Conservation (phyloP, 2,113 vertebrate species). For the Ptilorrhoa leucosticta region DNA sequence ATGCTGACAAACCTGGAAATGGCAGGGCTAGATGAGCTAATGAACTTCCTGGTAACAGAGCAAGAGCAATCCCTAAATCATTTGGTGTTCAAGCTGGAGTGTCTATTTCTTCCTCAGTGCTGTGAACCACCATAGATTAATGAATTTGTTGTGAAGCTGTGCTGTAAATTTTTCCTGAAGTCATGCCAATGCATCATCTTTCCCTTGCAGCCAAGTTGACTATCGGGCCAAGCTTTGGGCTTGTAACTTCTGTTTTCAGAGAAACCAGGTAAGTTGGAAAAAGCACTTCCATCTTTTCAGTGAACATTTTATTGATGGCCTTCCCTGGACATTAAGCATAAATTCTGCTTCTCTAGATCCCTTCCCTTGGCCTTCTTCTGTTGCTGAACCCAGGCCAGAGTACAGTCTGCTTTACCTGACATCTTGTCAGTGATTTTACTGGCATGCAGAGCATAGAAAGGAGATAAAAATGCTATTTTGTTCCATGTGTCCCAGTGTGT, state of each 20-base stretch:
- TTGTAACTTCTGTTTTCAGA: slow-evolving; percentile 98
- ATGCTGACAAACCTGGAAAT: neutral
- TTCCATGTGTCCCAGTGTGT: neutral
- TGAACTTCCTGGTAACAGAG: neutral
- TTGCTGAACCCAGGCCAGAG: neutral
- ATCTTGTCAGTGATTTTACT: neutral
- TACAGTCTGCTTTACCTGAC: neutral
- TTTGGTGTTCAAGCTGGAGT: neutral
- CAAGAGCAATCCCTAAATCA: neutral
- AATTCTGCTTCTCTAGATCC: neutral
- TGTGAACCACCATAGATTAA: neutral
- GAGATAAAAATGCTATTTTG: neutral
- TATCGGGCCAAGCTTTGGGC: slow-evolving; percentile 97
- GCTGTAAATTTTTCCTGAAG: neutral
- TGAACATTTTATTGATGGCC: neutral
- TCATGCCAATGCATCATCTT: neutral
- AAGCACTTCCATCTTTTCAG: neutral
- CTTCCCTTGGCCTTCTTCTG: neutral
- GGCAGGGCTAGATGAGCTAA: neutral
- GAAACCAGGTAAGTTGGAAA: slow-evolving; percentile 85
- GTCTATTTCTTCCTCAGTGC: neutral
- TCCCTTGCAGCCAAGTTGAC: slow-evolving; percentile 87
- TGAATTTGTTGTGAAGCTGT: neutral
- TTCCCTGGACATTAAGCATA: neutral
- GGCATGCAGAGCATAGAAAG: neutral